Evolutionary conservation across 2,113 vertebrate genomes (phyloP).

Genomic region (Ophiodon elongatus): DNA sequence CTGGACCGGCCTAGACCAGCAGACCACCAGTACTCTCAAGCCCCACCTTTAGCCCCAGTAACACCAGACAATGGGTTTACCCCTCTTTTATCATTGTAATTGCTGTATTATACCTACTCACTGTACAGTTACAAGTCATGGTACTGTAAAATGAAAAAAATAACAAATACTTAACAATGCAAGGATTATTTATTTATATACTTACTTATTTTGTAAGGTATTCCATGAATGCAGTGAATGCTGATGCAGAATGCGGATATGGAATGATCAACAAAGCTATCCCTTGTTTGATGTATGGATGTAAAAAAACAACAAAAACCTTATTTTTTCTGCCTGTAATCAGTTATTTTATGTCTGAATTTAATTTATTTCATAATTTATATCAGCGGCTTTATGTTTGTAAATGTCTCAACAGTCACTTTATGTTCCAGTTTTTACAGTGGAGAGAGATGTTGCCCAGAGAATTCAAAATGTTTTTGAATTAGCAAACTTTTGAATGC

Average conservation of each 20-base stretch:
- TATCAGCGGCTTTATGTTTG: slow-evolving; percentile 65
- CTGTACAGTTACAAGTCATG: slow-evolving; percentile 78
- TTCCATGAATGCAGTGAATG: slow-evolving; percentile 78
- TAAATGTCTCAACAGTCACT: slow-evolving; percentile 58
- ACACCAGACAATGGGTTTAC: slow-evolving; percentile 67
- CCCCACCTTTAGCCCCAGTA: slow-evolving; percentile 50
- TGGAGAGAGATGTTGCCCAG: slow-evolving; percentile 19
- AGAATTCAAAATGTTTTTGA: slow-evolving; percentile 25
- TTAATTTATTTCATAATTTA: slow-evolving; percentile 72
- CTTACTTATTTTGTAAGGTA: slow-evolving; percentile 80
- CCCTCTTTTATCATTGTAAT: slow-evolving; percentile 64
- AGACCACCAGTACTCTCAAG: slow-evolving; percentile 30
- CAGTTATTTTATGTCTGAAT: slow-evolving; percentile 65
- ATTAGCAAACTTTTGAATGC: slow-evolving; percentile 53
- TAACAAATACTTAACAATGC: slow-evolving; percentile 74
- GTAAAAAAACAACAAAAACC: slow-evolving; percentile 56
- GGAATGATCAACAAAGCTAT: slow-evolving; percentile 72
- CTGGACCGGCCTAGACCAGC: slow-evolving; percentile 55
- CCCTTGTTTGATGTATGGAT: slow-evolving; percentile 65
- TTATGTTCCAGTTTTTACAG: slow-evolving; percentile 59
- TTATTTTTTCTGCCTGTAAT: slow-evolving; percentile 70
- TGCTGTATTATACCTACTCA: slow-evolving; percentile 73
- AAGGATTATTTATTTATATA: slow-evolving; percentile 80
- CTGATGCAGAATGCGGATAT: slow-evolving; percentile 67
- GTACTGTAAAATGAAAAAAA: slow-evolving; percentile 80